Evolutionary conservation across 2,113 vertebrate genomes (phyloP).

Genomic region (Laticauda colubrina): DNA sequence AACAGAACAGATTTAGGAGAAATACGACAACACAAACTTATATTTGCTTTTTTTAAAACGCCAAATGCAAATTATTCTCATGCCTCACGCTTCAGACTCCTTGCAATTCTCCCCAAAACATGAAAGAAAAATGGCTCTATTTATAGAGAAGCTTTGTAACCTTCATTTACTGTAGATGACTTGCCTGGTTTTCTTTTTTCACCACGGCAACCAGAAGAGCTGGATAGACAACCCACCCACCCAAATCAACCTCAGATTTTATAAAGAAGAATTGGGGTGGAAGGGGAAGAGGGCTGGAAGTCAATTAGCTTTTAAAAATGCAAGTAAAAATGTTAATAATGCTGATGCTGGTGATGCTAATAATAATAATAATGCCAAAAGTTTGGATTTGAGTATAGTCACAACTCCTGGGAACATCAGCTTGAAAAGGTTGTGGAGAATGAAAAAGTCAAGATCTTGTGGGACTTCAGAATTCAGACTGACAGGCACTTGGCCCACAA

Average conservation of each 20-base stretch:
- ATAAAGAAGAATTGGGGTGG: constrained; percentile 24
- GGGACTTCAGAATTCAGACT: too few relatives aligned
- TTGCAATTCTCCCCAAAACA: constrained; percentile 59
- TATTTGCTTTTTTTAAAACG: neutral
- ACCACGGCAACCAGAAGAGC: constrained; percentile 65
- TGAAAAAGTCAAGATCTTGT: too few relatives aligned
- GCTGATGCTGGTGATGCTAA: too few relatives aligned
- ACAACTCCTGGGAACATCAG: too few relatives aligned
- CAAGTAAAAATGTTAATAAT: too few relatives aligned
- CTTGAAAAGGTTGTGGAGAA: too few relatives aligned
- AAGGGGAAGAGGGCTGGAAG: constrained; percentile 19
- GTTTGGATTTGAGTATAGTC: too few relatives aligned
- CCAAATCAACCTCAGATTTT: constrained; percentile 36
- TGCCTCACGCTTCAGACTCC: constrained; percentile 37
- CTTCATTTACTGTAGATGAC: constrained; percentile 73
- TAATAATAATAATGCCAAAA: too few relatives aligned
- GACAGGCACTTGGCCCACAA: too few relatives aligned
- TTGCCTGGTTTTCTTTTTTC: constrained; percentile 51
- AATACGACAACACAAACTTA: neutral
- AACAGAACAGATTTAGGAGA: neutral
- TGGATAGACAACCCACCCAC: constrained; percentile 44
- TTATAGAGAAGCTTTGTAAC: constrained; percentile 58
- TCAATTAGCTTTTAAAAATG: neutral
- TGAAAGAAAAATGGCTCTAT: constrained; percentile 60
- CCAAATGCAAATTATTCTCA: constrained; percentile 31